Conservation (phyloP, 2,797 vertebrate species). For the Benthosema pterotum region DNA sequence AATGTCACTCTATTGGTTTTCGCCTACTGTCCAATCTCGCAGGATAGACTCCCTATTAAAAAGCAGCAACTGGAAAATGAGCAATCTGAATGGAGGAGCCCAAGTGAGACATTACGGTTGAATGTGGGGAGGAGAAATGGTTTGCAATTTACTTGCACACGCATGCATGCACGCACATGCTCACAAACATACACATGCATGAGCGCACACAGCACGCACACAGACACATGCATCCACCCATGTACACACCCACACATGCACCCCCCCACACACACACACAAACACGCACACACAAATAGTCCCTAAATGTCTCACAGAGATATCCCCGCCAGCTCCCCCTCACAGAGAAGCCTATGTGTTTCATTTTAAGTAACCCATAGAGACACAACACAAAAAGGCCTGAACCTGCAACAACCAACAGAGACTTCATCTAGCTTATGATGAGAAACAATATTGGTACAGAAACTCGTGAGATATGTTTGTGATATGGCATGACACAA, state of each 20-base stretch:
- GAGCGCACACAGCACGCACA: constrained; percentile 24
- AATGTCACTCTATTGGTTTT: constrained; percentile 49
- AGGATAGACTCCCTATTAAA: constrained; percentile 67
- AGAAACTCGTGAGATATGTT: constrained; percentile 2
- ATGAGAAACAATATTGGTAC: not conserved
- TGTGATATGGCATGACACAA: not conserved
- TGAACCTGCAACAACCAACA: constrained; percentile 22
- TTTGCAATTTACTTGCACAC: constrained; percentile 58
- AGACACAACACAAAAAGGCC: constrained; percentile 16
- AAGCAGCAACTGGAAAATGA: constrained; percentile 77
- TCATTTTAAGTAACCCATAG: constrained; percentile 30
- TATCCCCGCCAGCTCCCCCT: constrained; percentile 1
- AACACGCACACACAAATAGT: not conserved
- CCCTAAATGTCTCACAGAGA: not conserved
- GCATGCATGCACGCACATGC: not conserved
- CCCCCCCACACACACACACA: not conserved
- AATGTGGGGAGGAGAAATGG: constrained; percentile 53
- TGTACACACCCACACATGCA: constrained; percentile 7
- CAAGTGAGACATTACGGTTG: constrained; percentile 67
- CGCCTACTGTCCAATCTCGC: constrained; percentile 59
- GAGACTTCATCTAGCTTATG: constrained; percentile 3
- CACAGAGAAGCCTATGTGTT: constrained; percentile 8
- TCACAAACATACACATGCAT: constrained; percentile 5
- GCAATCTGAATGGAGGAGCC: constrained; percentile 66
- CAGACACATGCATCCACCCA: constrained; percentile 7